Percentiles rank a stretch among this genome's conserved stretches.
phyloP scores from a whole-genome alignment of 2,113 vertebrate genomes.

The Podiceps cristatus region DNA sequence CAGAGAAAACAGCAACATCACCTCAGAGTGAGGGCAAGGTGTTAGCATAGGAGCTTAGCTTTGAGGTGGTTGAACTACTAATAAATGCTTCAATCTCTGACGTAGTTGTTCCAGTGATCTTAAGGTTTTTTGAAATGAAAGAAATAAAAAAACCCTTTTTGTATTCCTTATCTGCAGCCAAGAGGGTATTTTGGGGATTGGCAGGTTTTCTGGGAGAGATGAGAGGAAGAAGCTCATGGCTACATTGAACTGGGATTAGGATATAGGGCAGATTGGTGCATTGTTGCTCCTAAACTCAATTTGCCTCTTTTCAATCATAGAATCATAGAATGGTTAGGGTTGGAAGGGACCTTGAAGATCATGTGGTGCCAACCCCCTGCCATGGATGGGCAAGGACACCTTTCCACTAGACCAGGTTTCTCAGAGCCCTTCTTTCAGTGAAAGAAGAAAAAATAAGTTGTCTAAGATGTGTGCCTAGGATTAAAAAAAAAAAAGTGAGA shows the following conservation, averaged over 20 bases:
- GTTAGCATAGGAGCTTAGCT: neutral
- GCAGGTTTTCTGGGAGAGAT: neutral
- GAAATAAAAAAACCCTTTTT: fast-evolving
- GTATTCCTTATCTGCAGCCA: neutral
- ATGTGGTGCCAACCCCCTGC: no score
- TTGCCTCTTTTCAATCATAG: neutral
- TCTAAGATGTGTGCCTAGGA: neutral
- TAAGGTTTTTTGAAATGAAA: neutral
- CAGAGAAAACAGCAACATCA: neutral
- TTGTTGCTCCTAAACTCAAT: neutral
- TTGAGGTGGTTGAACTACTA: neutral
- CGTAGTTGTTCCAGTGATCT: neutral
- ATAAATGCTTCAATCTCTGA: neutral
- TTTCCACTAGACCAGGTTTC: no score
- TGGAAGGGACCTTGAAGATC: no score
- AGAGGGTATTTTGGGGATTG: neutral
- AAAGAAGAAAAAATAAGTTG: neutral
- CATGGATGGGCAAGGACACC: no score
- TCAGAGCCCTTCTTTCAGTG: neutral
- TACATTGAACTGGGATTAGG: fast-evolving
- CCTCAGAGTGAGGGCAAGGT: neutral
- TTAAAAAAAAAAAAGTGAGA: neutral
- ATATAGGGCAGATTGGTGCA: neutral
- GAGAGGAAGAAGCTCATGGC: neutral
- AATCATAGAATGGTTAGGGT: no score